Evolutionary conservation across 2,888 invertebrate species (phyloP).

Genomic region (Agriopis aurantiaria): DNA sequence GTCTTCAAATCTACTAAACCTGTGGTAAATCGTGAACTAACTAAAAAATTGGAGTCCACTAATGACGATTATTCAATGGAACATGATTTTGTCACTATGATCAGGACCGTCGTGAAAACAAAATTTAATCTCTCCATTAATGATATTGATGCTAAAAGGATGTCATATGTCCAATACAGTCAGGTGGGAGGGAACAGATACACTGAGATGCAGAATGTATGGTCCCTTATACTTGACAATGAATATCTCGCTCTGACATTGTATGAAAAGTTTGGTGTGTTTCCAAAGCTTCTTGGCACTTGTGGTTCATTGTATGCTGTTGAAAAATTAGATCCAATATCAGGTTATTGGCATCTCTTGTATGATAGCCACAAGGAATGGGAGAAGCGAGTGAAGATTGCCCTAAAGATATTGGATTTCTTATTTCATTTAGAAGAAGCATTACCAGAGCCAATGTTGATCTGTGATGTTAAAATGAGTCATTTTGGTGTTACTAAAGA

Average conservation of each 20-base stretch:
- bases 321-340: conserved; percentile 87
- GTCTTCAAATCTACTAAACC: conserved; percentile 85
- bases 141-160: conserved; percentile 76
- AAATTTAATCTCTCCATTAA: conserved; percentile 85
- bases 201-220: conserved; percentile 87
- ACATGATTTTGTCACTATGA: conserved; percentile 80
- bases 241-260: conserved; percentile 88
- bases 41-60: conserved; percentile 69
- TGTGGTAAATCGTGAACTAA: conserved; percentile 67
- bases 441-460: conserved; percentile 87
- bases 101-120: conserved; percentile 79
- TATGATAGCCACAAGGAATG: conserved; percentile 85
- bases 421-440: conserved; percentile 86
- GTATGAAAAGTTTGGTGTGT: conserved; percentile 87
- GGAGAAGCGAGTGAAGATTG: conserved; percentile 84
- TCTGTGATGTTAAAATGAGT: conserved; percentile 89
- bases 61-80: conserved; percentile 83
- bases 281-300: conserved; percentile 88
- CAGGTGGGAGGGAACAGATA: conserved; percentile 68
- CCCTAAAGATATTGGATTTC: conserved; percentile 87
- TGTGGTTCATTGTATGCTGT: conserved; percentile 90
- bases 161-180: conserved; percentile 75
- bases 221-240: conserved; percentile 88
- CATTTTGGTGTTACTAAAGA: conserved; percentile 88
- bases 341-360: conserved; percentile 80